Evolutionary conservation across 2,888 invertebrate species (phyloP).

Genomic region (Baronia brevicornis): DNA sequence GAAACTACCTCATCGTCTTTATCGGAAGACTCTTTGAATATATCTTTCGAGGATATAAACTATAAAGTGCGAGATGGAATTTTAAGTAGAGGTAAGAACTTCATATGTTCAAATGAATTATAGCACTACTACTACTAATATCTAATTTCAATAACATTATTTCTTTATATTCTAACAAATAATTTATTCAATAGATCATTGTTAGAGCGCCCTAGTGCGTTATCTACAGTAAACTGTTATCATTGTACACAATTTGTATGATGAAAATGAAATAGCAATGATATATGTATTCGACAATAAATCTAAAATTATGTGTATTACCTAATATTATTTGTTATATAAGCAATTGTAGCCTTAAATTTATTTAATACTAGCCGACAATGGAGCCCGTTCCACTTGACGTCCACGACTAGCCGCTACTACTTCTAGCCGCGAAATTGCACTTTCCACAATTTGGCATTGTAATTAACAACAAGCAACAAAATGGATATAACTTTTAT

Average conservation of each 20-base stretch:
- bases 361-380: too few relatives aligned
- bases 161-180: too few relatives aligned
- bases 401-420: too few relatives aligned
- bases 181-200: constrained; percentile 21
- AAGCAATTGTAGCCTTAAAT: too few relatives aligned
- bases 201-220: constrained; percentile 20
- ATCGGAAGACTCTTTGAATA: constrained; percentile 71
- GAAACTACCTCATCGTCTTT: constrained; percentile 56
- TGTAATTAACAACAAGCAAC: too few relatives aligned
- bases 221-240: constrained; percentile 27
- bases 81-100: constrained; percentile 73
- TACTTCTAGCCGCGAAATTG: too few relatives aligned
- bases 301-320: constrained; percentile 1
- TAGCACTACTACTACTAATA: too few relatives aligned
- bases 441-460: too few relatives aligned
- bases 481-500: too few relatives aligned
- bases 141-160: too few relatives aligned
- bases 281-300: constrained; percentile 7
- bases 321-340: constrained; percentile 1
- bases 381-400: too few relatives aligned
- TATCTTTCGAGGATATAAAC: constrained; percentile 80
- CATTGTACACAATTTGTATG: constrained; percentile 25
- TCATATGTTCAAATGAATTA: too few relatives aligned
- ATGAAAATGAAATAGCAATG: constrained; percentile 23
- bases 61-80: constrained; percentile 78